Evolutionary conservation across 2,113 vertebrate species (phyloP), one percentile per base, ranked within the genome.

Genomic region (Carassius carassius): DNA sequence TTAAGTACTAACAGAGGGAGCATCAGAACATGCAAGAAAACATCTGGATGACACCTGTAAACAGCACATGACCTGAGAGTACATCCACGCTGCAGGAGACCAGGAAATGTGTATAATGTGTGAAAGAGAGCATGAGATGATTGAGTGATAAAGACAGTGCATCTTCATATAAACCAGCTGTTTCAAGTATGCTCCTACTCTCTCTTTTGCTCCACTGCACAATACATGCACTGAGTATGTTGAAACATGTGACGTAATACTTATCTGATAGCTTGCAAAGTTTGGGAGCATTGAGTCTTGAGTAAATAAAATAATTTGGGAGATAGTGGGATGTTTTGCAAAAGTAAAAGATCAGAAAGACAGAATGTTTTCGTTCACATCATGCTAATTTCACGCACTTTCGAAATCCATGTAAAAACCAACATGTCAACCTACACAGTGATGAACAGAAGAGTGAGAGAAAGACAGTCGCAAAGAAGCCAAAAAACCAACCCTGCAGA

Each of bases 11-110:
- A 29, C 35, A 87, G 75, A 87, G 32, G 16, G 78, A 79, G 79
- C 79, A 81, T 87, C 82, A 83, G 56, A 83, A 23, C 51, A 25
- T 16, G 44, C 70, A 79, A 35, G 17, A 65, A 72, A 86, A 86
- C 90, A 91, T 90, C 89, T 91, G 89, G 86, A 83, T 65, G 84
- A 78, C 87, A 90, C 87, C 89, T 90, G 90, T 83, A 65, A 47
- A 84, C 51, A 72, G 78, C 83, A 83, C 79, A 51, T 76, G 81
- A 87, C 86, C 81, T 62, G 67, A 72, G 56, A 79, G 62, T 51
- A 72, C 81, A 65, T 81, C 47, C 65, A n/a, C 70, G 58, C 72
- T 14, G 60, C 69, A 85, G 56, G 62, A 80, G 21, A 67, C 47
- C 60, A 44, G 9, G 16, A 81, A 47, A 81, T 79, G 16, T 49